Conservation (phyloP, 2,888 invertebrate species). For the Abrostola triplasia region DNA sequence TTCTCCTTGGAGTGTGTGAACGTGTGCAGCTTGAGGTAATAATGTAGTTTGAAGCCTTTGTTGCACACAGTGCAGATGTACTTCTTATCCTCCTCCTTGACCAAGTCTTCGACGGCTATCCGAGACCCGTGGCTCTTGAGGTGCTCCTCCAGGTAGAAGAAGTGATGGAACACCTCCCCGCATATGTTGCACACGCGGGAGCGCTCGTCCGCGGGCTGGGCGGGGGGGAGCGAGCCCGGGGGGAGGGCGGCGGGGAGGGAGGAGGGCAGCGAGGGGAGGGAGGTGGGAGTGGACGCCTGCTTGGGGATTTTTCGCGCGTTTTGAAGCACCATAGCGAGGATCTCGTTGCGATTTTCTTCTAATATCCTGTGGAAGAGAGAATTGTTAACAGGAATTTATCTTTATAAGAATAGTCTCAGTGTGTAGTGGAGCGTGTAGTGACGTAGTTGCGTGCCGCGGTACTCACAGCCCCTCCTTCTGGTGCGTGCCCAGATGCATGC, state of each 20-base stretch:
- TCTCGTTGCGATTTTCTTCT: conserved; percentile 78
- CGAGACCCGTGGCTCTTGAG: conserved; percentile 79
- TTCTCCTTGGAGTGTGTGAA: conserved; percentile 84
- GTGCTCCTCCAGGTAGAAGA: conserved; percentile 82
- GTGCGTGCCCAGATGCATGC: conserved; percentile 22
- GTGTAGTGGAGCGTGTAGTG: neutral
- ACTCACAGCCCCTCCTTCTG: conserved; percentile 54
- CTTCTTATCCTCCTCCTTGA: conserved; percentile 73
- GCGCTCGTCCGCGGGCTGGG: conserved; percentile 71
- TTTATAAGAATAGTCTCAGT: too few species aligned
- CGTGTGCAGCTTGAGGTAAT: conserved; percentile 80
- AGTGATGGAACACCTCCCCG: conserved; percentile 82
- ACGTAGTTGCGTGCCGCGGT: too few species aligned
- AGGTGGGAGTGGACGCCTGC: conserved; percentile 52
- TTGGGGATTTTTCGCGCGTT: conserved; percentile 80
- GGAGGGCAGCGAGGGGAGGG: conserved; percentile 21
- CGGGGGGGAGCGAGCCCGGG: conserved; percentile 47
- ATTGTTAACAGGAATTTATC: too few species aligned
- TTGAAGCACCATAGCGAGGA: conserved; percentile 82
- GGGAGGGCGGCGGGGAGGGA: too few species aligned
- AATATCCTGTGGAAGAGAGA: conserved; percentile 67
- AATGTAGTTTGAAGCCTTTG: conserved; percentile 81
- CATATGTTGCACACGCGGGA: conserved; percentile 83
- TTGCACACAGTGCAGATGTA: conserved; percentile 77
- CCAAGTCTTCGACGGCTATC: conserved; percentile 73